phyloP scores from a whole-genome alignment of 2,113 vertebrate genomes.

The Thamnophis sirtalis region DNA sequence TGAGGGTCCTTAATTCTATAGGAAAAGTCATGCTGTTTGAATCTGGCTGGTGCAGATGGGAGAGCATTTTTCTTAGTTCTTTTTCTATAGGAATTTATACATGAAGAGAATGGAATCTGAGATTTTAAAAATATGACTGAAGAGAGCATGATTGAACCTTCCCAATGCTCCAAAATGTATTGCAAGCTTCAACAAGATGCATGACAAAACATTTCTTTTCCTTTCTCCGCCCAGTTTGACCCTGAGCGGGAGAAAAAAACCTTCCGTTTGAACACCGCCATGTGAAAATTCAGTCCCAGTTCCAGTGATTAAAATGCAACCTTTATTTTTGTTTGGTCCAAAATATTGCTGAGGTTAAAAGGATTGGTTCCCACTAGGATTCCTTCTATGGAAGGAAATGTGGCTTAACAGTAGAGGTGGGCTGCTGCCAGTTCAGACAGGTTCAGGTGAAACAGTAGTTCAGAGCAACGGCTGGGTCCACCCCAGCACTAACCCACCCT shows the following conservation, averaged over 20 bases:
- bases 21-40: not conserved
- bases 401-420: accelerated
- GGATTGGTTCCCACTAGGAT: not conserved
- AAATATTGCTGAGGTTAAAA: not conserved
- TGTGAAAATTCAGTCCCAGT: not conserved
- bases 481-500: too few species aligned
- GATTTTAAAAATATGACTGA: not conserved
- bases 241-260: not conserved
- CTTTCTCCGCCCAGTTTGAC: not conserved
- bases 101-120: not conserved
- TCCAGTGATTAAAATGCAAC: not conserved
- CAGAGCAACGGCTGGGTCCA: too few species aligned
- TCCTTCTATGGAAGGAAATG: not conserved
- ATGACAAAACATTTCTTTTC: not conserved
- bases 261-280: not conserved
- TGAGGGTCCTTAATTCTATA: not conserved
- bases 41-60: not conserved
- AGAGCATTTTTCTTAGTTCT: not conserved
- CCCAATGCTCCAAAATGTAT: not conserved
- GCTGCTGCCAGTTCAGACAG: too few species aligned
- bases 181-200: not conserved
- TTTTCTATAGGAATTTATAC: not conserved
- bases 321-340: not conserved
- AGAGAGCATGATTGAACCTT: not conserved
- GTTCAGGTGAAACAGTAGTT: too few species aligned